phyloP scores from a whole-genome alignment of 2,888 invertebrate species.

The Trypoxylon attenuatum region DNA sequence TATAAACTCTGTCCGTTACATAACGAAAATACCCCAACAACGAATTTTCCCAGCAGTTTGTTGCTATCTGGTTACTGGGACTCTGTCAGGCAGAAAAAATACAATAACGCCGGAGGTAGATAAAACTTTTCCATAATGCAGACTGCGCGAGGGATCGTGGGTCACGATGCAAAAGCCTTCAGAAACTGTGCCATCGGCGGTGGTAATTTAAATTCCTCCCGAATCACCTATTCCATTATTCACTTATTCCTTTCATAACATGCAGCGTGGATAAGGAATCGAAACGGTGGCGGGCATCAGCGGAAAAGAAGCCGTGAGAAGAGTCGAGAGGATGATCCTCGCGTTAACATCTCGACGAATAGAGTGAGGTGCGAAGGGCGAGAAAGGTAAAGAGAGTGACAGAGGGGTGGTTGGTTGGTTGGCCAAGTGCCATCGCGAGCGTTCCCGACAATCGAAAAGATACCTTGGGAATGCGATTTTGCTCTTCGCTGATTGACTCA shows the following conservation, averaged over 20 bases:
- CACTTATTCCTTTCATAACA: slow-evolving; percentile 10
- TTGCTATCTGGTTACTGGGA: too few species aligned
- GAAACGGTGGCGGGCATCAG: not conserved
- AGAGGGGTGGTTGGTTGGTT: too few species aligned
- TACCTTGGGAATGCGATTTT: not conserved
- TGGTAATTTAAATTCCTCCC: slow-evolving; percentile 24
- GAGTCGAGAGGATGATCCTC: not conserved
- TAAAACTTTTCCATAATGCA: too few species aligned
- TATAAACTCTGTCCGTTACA: too few species aligned
- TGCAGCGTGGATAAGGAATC: slow-evolving; percentile 14
- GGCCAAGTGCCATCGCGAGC: not conserved
- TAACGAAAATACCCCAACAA: too few species aligned
- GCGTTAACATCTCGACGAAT: not conserved
- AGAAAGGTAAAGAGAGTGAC: too few species aligned
- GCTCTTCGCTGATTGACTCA: not conserved
- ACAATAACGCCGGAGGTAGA: too few species aligned
- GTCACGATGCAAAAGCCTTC: not conserved
- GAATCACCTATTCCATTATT: slow-evolving; percentile 28
- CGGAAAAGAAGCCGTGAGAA: not conserved
- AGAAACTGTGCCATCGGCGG: slow-evolving; percentile 16
- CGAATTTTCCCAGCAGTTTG: too few species aligned
- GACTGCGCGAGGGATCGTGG: too few species aligned
- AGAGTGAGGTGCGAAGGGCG: too few species aligned
- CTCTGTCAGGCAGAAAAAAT: too few species aligned
- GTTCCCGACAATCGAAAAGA: not conserved